A percentile compares a stretch with the other conserved stretches of the same genome.
Conservation (phyloP, 2,888 invertebrate genomes). For the Trissolcus brochymenae region DNA sequence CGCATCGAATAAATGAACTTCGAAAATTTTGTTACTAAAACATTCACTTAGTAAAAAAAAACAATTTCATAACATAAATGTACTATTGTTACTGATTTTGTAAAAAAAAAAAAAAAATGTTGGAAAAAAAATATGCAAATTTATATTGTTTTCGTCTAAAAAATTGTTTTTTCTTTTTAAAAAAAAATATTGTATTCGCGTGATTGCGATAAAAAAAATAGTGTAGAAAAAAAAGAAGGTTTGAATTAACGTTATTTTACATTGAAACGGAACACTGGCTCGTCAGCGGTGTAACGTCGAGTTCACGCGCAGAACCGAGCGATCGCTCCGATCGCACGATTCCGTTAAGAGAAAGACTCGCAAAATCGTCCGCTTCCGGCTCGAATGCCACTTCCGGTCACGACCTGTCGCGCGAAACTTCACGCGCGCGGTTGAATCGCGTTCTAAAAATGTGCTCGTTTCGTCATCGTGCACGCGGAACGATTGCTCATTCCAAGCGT, state of each 20-base stretch:
- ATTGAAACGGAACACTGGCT: slow-evolving; percentile 21
- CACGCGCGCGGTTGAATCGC: slow-evolving; percentile 59
- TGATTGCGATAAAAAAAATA: slow-evolving; percentile 6
- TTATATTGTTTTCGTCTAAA: too few relatives aligned
- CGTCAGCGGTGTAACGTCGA: slow-evolving; percentile 27
- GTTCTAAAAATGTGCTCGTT: slow-evolving; percentile 57
- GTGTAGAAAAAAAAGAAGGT: slow-evolving; percentile 1
- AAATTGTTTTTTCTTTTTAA: too few relatives aligned
- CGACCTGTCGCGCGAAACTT: slow-evolving; percentile 65
- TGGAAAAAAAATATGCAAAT: too few relatives aligned
- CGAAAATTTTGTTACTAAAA: too few relatives aligned
- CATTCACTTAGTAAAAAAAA: too few relatives aligned
- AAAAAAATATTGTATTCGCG: not conserved
- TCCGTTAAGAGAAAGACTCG: slow-evolving; percentile 66
- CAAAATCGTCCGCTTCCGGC: slow-evolving; percentile 64
- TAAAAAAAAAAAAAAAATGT: too few relatives aligned
- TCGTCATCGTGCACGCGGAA: slow-evolving; percentile 58
- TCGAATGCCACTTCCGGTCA: slow-evolving; percentile 72
- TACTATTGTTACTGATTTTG: too few relatives aligned
- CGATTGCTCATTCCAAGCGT: slow-evolving; percentile 48
- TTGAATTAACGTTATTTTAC: slow-evolving; percentile 30
- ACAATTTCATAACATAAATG: too few relatives aligned
- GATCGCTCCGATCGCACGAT: slow-evolving; percentile 62
- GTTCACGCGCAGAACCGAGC: slow-evolving; percentile 57
- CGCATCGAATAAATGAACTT: too few relatives aligned